Evolutionary conservation across 2,113 vertebrate genomes (phyloP).

Genomic region (Toxotes jaculatrix): DNA sequence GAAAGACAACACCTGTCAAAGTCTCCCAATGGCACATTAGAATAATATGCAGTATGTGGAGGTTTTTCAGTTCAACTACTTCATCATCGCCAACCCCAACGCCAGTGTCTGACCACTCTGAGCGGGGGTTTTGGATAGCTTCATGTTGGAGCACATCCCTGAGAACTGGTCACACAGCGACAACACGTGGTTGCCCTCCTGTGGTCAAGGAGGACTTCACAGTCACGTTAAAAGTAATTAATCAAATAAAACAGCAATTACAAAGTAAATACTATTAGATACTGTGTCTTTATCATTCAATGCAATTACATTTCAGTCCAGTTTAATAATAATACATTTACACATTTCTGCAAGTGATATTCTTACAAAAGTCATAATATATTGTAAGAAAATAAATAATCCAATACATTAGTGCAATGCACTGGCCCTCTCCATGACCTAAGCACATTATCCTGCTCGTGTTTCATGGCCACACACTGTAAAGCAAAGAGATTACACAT

Average conservation of each 20-base stretch:
- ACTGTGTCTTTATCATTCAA: constrained; percentile 34
- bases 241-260: constrained; percentile 55
- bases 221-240: constrained; percentile 49
- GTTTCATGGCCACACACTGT: constrained; percentile 38
- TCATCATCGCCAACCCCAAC: constrained; percentile 8
- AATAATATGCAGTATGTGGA: constrained; percentile 55
- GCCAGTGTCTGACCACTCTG: constrained; percentile 35
- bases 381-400: constrained; percentile 84
- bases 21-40: constrained; percentile 66
- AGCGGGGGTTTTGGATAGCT: constrained; percentile 53
- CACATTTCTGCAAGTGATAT: constrained; percentile 41
- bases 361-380: constrained; percentile 75
- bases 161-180: constrained; percentile 78
- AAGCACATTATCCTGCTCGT: constrained; percentile 30
- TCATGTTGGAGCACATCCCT: constrained; percentile 73
- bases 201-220: constrained; percentile 69
- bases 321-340: constrained; percentile 53
- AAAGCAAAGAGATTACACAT: constrained; percentile 64
- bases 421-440: constrained; percentile 40
- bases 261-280: constrained; percentile 54
- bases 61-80: constrained; percentile 6
- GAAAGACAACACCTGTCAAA: constrained; percentile 30
- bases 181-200: constrained; percentile 63
- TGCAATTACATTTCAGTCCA: constrained; percentile 20
- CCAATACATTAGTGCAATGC: constrained; percentile 66